phyloP scores from a whole-genome alignment of 2,888 invertebrate species.

The Nomada fabriciana region DNA sequence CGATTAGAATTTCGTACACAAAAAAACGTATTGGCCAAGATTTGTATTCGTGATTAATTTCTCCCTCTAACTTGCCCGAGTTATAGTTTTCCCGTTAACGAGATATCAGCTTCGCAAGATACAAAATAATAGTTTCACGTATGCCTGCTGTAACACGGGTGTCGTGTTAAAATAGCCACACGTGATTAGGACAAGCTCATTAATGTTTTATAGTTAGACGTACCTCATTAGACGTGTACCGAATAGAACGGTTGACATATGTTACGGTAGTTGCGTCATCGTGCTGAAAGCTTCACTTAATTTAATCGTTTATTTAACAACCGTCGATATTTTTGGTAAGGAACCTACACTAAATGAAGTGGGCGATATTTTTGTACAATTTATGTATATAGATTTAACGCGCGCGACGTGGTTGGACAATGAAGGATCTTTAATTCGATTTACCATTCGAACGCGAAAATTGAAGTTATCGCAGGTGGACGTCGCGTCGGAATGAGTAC shows the following conservation, averaged over 20 bases:
- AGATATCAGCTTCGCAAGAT: background rate
- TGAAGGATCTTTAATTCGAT: conserved; percentile 31
- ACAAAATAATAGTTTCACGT: background rate
- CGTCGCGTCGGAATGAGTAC: background rate
- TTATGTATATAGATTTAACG: conserved; percentile 46
- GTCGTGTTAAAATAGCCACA: conserved; percentile 10
- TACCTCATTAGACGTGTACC: conserved; percentile 54
- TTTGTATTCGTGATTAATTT: background rate
- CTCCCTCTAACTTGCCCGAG: background rate
- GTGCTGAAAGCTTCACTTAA: conserved; percentile 40
- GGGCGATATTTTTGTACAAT: conserved; percentile 18
- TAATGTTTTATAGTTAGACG: conserved; percentile 55
- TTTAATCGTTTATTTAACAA: conserved; percentile 28
- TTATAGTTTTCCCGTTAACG: background rate
- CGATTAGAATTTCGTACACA: background rate
- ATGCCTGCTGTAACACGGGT: background rate
- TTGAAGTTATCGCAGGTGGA: background rate
- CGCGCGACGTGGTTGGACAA: conserved; percentile 32
- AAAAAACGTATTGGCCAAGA: background rate
- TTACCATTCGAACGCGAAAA: background rate
- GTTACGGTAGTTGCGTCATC: conserved; percentile 37
- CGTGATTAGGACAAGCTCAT: conserved; percentile 21
- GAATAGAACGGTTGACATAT: conserved; percentile 40
- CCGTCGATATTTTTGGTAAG: background rate
- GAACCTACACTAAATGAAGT: background rate